Evolutionary conservation across 92 coral and sea anemone species (phyloP).

Genomic region (Micromussa lordhowensis): DNA sequence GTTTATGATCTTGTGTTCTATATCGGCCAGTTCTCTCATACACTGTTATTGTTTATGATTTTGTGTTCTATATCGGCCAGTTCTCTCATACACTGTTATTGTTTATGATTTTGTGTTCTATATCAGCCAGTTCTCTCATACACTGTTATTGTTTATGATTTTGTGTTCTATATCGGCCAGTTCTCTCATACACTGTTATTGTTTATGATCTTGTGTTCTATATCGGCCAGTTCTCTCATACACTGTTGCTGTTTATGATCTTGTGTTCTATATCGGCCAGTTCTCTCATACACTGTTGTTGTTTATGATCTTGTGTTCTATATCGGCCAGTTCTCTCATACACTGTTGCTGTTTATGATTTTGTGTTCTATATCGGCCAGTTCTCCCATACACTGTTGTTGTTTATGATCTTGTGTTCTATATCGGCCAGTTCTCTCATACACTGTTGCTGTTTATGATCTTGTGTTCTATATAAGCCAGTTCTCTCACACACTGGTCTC

Average conservation of each 20-base stretch:
- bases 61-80: conserved; percentile 41
- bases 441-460: conserved; percentile 27
- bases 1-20: conserved; percentile 57
- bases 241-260: conserved; percentile 63
- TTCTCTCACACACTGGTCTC: conserved; percentile 86
- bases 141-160: conserved; percentile 23
- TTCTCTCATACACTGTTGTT: conserved; percentile 76
- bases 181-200: conserved; percentile 73
- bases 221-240: conserved; percentile 72
- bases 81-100: background rate
- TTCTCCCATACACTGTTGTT: no score
- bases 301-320: no score
- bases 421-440: background rate
- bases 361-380: no score
- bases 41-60: conserved; percentile 29
- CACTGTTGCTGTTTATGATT: conserved; percentile 21
- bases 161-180: conserved; percentile 71
- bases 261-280: conserved; percentile 70
- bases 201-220: conserved; percentile 64
- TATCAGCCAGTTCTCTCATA: no score
- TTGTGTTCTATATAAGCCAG: conserved; percentile 73
- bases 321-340: no score
- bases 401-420: no score
- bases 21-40: no score
- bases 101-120: no score